Conservation (phyloP, 2,113 vertebrate species). For the Penelope pileata region DNA sequence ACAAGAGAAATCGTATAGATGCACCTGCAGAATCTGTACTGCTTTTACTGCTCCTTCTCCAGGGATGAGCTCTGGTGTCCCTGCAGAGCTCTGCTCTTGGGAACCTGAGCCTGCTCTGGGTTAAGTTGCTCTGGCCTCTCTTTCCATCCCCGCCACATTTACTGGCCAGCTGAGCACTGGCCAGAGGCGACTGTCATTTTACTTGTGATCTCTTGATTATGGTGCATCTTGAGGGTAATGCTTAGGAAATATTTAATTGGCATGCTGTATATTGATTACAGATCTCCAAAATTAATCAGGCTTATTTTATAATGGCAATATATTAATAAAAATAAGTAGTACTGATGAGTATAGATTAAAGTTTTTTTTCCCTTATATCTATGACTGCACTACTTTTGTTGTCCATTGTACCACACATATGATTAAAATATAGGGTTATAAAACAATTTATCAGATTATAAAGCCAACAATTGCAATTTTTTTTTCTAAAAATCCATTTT, state of each 20-base stretch:
- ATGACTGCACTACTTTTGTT: neutral
- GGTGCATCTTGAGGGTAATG: neutral
- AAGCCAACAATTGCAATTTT: neutral
- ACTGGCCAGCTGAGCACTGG: neutral
- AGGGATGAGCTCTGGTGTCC: neutral
- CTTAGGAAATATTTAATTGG: neutral
- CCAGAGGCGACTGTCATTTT: neutral
- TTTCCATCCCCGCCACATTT: neutral
- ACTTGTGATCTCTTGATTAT: neutral
- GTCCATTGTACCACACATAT: fast-evolving
- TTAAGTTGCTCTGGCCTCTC: neutral
- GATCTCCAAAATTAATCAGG: neutral
- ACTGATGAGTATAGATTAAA: neutral
- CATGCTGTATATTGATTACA: neutral
- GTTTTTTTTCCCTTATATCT: neutral
- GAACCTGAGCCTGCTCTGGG: neutral
- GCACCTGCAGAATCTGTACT: neutral
- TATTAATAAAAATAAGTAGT: neutral
- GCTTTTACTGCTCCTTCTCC: fast-evolving
- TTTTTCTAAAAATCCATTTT: neutral
- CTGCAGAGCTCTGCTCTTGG: neutral
- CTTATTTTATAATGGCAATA: neutral
- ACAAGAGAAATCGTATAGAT: neutral
- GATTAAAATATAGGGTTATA: neutral
- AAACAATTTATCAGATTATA: neutral